A percentile compares a stretch with the other conserved stretches of the same genome.
Conservation (phyloP, 2,888 invertebrate species). For the Balanococcus diminutus region DNA sequence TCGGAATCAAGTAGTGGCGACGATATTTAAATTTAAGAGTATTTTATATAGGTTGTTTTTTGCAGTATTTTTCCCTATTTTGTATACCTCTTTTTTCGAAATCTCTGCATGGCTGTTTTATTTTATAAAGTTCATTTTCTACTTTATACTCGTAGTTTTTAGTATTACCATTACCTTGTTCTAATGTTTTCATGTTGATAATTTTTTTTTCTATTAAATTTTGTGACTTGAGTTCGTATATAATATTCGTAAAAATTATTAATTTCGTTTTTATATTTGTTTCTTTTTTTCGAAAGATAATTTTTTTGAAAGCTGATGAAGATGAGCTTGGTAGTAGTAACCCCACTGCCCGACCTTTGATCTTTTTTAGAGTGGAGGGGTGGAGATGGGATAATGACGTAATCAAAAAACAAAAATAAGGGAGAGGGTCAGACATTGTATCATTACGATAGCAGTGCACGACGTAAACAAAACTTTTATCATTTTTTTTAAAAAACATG, state of each 20-base stretch:
- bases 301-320: not conserved
- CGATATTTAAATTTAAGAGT: not conserved
- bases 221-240: not conserved
- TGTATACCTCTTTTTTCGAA: not conserved
- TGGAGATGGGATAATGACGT: too few species aligned
- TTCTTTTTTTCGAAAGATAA: not conserved
- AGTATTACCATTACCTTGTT: not conserved
- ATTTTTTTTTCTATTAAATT: not conserved
- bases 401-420: too few species aligned
- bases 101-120: not conserved
- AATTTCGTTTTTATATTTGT: not conserved
- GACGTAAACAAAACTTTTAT: too few species aligned
- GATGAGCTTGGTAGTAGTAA: too few species aligned
- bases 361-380: too few species aligned
- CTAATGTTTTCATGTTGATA: not conserved
- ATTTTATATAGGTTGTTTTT: not conserved
- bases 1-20: slow-evolving; percentile 53
- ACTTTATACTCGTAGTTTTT: not conserved
- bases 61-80: not conserved
- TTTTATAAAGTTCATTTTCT: not conserved
- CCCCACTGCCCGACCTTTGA: too few species aligned
- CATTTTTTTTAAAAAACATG: too few species aligned
- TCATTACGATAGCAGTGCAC: too few species aligned
- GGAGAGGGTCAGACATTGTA: too few species aligned
- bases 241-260: too few species aligned